These are phyloP conservation scores for Rhogogaster chlorosoma DNA, from an alignment of 2,888 invertebrate species.

Conservation along the genomic window DNA sequence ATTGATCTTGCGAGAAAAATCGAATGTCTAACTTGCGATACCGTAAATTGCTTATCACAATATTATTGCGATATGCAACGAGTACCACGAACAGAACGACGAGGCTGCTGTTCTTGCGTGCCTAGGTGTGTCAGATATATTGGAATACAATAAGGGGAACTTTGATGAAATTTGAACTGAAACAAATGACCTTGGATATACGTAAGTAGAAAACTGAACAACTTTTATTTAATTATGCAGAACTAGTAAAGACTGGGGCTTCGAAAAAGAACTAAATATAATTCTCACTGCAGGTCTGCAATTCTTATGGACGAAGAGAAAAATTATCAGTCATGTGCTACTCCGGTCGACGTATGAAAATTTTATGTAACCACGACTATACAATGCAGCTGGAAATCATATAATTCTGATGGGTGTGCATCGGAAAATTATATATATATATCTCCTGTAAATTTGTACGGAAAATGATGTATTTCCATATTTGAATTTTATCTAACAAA, in stretches of 20 bases:
- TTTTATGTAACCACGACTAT: not conserved
- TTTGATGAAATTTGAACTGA: not conserved
- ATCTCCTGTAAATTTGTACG: too few species aligned
- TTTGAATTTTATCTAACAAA: not conserved
- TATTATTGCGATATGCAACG: not conserved
- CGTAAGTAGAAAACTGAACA: not conserved
- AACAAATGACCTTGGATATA: not conserved
- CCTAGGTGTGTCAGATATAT: not conserved
- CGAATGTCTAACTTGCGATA: not conserved
- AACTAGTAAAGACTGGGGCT: not conserved
- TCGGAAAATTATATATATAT: not conserved
- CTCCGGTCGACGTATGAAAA: too few species aligned
- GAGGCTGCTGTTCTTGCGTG: not conserved
- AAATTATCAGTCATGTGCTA: not conserved
- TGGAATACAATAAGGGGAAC: not conserved
- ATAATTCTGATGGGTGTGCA: not conserved
- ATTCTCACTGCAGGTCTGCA: not conserved
- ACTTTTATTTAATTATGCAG: not conserved
- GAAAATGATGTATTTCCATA: too few species aligned
- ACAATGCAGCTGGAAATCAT: not conserved
- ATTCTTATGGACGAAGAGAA: not conserved
- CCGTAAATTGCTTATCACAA: not conserved
- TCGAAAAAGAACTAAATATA: not conserved
- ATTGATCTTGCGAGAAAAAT: not conserved
- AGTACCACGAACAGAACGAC: not conserved